phyloP scores from a whole-genome alignment of 2,888 invertebrate species.

The Apamea crenata region DNA sequence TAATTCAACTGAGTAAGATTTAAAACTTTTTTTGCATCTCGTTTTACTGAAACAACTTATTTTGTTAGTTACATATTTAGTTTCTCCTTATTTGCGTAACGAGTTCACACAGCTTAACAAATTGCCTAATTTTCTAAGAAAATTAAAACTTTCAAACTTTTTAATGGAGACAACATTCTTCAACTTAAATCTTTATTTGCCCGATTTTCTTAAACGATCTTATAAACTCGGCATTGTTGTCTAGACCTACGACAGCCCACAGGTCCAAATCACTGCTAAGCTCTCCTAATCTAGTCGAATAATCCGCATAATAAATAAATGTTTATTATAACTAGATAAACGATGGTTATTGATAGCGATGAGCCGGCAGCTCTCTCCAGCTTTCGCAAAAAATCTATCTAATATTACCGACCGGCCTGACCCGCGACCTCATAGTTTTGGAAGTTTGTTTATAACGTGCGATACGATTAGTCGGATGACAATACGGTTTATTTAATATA shows the following conservation, averaged over 20 bases:
- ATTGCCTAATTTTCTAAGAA: neutral
- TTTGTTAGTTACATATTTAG: neutral
- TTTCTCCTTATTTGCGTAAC: neutral
- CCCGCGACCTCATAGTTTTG: slow-evolving; percentile 47
- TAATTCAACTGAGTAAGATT: neutral
- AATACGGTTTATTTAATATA: no score
- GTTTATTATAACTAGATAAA: no score
- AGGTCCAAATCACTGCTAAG: slow-evolving; percentile 22
- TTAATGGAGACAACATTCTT: slow-evolving; percentile 1
- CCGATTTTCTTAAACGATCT: slow-evolving; percentile 6
- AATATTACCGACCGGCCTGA: slow-evolving; percentile 49
- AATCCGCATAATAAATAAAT: slow-evolving; percentile 23
- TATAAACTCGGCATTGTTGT: neutral
- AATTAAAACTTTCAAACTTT: slow-evolving; percentile 5
- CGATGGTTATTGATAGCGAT: slow-evolving; percentile 49
- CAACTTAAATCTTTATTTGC: slow-evolving; percentile 23
- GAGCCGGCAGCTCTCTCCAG: slow-evolving; percentile 55
- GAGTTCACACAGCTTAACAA: neutral
- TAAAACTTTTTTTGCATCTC: neutral
- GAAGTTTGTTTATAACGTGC: slow-evolving; percentile 29
- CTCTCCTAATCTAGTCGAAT: slow-evolving; percentile 10
- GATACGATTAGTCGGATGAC: slow-evolving; percentile 50
- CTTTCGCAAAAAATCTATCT: slow-evolving; percentile 67
- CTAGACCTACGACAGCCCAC: neutral
- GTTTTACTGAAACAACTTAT: neutral